A percentile compares a stretch with the other conserved stretches of the same genome.
Evolutionary conservation across 2,113 vertebrate species (phyloP).

Genomic region (Tragelaphus scriptus): DNA sequence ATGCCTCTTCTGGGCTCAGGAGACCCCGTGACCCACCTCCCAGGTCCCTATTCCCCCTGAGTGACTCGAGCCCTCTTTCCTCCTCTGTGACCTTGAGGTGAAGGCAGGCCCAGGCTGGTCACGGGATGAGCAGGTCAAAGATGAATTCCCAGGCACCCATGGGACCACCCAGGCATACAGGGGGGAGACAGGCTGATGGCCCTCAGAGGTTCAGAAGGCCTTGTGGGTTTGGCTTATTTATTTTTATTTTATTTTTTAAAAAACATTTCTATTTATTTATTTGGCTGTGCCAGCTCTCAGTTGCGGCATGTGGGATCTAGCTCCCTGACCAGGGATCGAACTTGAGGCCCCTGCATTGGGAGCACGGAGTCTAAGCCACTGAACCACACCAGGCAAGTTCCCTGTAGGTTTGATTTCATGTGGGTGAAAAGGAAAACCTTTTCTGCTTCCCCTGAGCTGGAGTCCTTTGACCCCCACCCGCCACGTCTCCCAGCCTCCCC

Average conservation of each 20-base stretch:
- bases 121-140: background rate
- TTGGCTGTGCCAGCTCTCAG: background rate
- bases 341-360: background rate
- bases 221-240: background rate
- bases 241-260: background rate
- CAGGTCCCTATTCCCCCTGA: too few species aligned
- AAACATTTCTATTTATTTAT: background rate
- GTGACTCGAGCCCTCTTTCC: background rate
- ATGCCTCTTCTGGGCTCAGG: background rate
- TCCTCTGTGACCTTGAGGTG: accelerated
- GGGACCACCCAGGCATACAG: accelerated
- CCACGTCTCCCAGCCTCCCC: background rate
- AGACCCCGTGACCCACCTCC: background rate
- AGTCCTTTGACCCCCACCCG: background rate
- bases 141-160: accelerated
- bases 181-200: background rate
- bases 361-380: background rate
- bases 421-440: background rate
- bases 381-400: background rate
- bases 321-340: background rate
- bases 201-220: accelerated
- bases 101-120: background rate
- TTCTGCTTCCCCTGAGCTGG: background rate
- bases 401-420: accelerated
- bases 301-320: background rate